Evolutionary conservation across 2,797 vertebrate species (phyloP).

Genomic region (Euthynnus affinis): DNA sequence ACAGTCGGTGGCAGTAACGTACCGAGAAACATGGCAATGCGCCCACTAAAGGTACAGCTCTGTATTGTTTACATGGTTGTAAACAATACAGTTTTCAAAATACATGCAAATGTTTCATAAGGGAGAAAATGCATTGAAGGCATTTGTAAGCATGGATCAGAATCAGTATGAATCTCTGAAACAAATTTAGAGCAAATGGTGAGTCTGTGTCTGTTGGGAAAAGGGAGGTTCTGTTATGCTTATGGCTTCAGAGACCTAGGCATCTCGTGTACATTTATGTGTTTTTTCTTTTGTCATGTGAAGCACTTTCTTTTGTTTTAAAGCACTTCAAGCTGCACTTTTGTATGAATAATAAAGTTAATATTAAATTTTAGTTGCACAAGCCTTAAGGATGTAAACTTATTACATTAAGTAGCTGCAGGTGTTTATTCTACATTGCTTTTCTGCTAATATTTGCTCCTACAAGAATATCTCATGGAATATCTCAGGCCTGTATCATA

Average conservation of each 20-base stretch:
- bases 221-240: no score
- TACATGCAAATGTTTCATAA: not conserved
- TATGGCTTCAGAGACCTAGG: no score
- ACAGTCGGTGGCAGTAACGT: not conserved
- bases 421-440: not conserved
- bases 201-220: no score
- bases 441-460: not conserved
- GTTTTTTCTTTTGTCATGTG: no score
- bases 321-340: no score
- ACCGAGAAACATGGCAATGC: not conserved
- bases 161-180: not conserved
- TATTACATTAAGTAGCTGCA: not conserved
- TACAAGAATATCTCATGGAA: not conserved
- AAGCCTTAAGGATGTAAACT: constrained; percentile 3
- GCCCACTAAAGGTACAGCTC: not conserved
- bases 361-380: not conserved
- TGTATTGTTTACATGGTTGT: no score
- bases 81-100: not conserved
- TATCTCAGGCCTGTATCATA: not conserved
- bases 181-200: not conserved
- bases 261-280: no score
- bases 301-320: no score
- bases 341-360: no score
- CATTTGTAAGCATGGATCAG: not conserved
- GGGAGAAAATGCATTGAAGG: not conserved